Evolutionary conservation across 2,888 invertebrate species (phyloP).

Genomic region (Anthophora plumipes): DNA sequence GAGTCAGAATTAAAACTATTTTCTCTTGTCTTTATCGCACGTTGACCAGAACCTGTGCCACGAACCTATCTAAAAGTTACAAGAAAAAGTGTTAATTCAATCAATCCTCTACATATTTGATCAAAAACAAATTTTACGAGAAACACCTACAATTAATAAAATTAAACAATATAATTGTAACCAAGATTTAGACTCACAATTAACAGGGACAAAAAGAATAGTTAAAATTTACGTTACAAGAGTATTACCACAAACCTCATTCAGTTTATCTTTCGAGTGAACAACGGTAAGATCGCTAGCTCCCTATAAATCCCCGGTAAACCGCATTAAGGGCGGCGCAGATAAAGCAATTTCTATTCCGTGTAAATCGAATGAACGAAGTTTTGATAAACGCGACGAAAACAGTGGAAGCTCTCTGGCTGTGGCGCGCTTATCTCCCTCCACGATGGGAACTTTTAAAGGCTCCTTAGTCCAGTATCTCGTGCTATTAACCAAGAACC

Average conservation of each 20-base stretch:
- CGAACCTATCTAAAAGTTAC: no score
- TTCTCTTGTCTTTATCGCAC: no score
- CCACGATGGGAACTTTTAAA: constrained; percentile 54
- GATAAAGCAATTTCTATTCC: constrained; percentile 57
- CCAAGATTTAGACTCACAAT: no score
- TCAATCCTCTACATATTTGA: no score
- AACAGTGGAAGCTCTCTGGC: constrained; percentile 55
- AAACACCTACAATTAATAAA: no score
- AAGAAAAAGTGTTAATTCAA: no score
- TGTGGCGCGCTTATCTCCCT: constrained; percentile 57
- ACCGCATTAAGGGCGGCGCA: constrained; percentile 35
- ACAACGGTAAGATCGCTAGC: not conserved
- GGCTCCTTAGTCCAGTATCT: constrained; percentile 70
- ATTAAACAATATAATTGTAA: no score
- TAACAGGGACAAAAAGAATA: not conserved
- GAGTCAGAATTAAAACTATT: no score
- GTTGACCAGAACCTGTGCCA: no score
- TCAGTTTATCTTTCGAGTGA: not conserved
- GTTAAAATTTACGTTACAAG: not conserved
- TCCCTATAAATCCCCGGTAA: constrained; percentile 36
- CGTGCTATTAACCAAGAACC: constrained; percentile 81
- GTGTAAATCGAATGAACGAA: constrained; percentile 59
- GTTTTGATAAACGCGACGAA: constrained; percentile 44
- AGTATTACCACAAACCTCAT: not conserved
- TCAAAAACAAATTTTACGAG: no score